Conservation (phyloP, 1,140 invertebrate species). For the Drosophila bipectinata region DNA sequence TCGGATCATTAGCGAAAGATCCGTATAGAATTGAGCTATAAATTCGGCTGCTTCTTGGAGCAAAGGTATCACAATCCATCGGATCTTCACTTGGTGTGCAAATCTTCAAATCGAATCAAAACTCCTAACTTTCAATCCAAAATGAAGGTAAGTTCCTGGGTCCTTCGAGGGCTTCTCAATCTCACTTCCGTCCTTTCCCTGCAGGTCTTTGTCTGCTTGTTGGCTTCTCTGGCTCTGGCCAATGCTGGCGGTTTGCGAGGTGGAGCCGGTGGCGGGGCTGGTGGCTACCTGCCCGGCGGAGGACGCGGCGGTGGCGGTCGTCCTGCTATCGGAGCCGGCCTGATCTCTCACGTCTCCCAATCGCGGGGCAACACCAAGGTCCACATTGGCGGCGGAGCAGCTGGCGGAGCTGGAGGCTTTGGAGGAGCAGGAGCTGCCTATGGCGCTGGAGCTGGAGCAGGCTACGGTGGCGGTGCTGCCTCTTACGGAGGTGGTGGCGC, state of each 20-base stretch:
- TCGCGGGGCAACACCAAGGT: slow-evolving; percentile 66
- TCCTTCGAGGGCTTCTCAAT: neutral
- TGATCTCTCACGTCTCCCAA: slow-evolving; percentile 64
- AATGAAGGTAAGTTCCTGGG: slow-evolving; percentile 53
- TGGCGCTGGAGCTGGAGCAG: neutral
- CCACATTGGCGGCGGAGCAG: slow-evolving; percentile 51
- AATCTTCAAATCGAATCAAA: slow-evolving; percentile 23
- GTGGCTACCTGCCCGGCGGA: slow-evolving; percentile 51
- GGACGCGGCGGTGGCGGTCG: slow-evolving; percentile 51
- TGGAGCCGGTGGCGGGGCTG: slow-evolving; percentile 54
- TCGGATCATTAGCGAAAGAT: slow-evolving; percentile 59
- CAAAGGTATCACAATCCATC: slow-evolving; percentile 63
- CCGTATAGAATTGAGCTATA: slow-evolving; percentile 52
- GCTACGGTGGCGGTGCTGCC: slow-evolving; percentile 25
- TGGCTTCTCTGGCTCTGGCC: slow-evolving; percentile 64
- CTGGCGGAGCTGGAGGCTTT: neutral
- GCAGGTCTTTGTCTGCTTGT: slow-evolving; percentile 64
- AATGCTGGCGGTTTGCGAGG: slow-evolving; percentile 63
- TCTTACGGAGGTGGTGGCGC: slow-evolving; percentile 21
- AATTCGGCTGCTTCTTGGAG: slow-evolving; percentile 45
- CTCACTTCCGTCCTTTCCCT: neutral
- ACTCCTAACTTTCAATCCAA: slow-evolving; percentile 11
- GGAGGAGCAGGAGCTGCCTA: slow-evolving; percentile 10
- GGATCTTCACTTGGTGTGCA: slow-evolving; percentile 51
- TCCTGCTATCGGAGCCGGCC: slow-evolving; percentile 51